Percentiles rank a stretch among this genome's conserved stretches.
These are phyloP conservation scores for Todiramphus saurophagus DNA, from an alignment of 2,113 vertebrate species.

Conservation along the genomic window DNA sequence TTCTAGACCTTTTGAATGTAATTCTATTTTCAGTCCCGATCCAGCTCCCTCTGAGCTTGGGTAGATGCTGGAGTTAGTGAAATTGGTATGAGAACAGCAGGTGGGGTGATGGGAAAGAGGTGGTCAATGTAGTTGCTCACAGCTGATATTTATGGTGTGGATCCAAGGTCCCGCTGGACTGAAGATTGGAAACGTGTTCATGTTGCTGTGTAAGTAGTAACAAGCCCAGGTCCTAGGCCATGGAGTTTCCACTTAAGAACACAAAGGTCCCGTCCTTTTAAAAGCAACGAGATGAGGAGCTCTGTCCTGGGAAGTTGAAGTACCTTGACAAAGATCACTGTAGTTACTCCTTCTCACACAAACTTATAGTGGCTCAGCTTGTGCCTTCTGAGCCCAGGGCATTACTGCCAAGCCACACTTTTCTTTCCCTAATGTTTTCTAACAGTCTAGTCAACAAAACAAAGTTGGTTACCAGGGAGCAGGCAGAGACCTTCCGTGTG, in stretches of 20 bases:
- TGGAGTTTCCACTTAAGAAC: not conserved
- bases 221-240: not conserved
- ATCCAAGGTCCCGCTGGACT: not conserved
- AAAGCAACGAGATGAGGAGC: not conserved
- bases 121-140: not conserved
- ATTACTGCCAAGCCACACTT: not conserved
- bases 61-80: not conserved
- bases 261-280: not conserved
- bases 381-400: not conserved
- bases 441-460: conserved; percentile 1
- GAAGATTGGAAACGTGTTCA: not conserved
- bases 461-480: conserved; percentile 14
- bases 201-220: not conserved
- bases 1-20: not conserved
- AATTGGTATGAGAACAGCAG: not conserved
- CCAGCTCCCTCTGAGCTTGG: not conserved
- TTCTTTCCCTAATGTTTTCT: not conserved
- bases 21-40: not conserved
- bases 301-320: not conserved
- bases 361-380: not conserved
- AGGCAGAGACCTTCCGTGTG: not conserved
- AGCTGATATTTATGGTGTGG: not conserved
- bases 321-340: not conserved
- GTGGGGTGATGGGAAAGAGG: not conserved
- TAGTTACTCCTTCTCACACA: not conserved